Evolutionary conservation across 2,797 vertebrate genomes (phyloP), one percentile per base, ranked within the genome.

Genomic region (Adrianichthys oophorus): DNA sequence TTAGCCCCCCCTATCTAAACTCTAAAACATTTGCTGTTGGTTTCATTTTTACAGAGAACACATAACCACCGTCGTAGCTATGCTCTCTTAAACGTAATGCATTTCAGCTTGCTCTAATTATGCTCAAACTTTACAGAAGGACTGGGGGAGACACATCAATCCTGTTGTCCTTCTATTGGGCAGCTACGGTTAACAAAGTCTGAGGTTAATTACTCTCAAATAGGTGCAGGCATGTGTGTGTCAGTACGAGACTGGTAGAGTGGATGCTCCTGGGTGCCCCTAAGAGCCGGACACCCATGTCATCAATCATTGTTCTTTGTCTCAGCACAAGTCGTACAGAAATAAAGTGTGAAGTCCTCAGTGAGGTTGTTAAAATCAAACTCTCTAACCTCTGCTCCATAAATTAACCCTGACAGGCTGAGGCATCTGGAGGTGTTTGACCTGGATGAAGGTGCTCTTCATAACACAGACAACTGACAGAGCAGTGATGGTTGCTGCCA

Each of bases 191-290:
- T 87, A 88, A 86, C 85, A 74, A 85, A 90, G 90, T 88, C 91
- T 84, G 90, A 92, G 92, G 91, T 93, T 93, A 93, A 93, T 93
- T 92, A 92, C 91, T 91, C 88, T 89, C 89, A 91, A 90, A 89
- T 90, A 86, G 78, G 63, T 68, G 74, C 17, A 53, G 50, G 61
- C 48, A 60, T 65, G 65, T 71, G 58, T 72, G 76, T 79, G 79
- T 84, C 55, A 61, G 77, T 59, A 48, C 67, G 73, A 76, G 60
- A 75, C 58, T 64, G 70, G 65, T 72, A 68, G 70, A 81, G 72
- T 84, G 79, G 85, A 84, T 61, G 80, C 87, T 90, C 72, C 89
- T 89, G 89, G 89, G 88, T 74, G 83, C 77, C 76, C 70, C 87
- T 48, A 78, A 70, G 83, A 76, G 85, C 83, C 64, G 79, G 71